A percentile compares a stretch with the other conserved stretches of the same genome.
These are phyloP conservation scores for Fistularia tabacaria DNA, from an alignment of 2,797 vertebrate genomes.

Conservation along the genomic window DNA sequence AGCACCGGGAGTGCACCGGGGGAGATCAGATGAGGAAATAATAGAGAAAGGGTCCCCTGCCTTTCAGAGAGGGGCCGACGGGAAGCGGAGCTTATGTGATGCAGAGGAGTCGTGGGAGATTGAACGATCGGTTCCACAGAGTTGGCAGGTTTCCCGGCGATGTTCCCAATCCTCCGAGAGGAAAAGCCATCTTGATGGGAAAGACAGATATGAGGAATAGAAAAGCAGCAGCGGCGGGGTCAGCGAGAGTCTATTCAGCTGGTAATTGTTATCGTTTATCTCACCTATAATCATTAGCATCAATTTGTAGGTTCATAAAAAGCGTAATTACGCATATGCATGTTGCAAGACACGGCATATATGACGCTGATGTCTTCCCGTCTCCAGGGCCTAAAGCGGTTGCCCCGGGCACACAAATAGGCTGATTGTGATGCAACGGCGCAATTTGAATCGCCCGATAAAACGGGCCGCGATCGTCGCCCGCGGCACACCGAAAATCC, in stretches of 20 bases:
- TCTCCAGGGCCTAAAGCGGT: no score
- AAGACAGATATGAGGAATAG: conserved; percentile 46
- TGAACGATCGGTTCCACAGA: conserved; percentile 61
- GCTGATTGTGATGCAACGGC: not conserved
- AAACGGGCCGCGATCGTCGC: not conserved
- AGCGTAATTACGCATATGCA: not conserved
- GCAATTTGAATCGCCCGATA: conserved; percentile 10
- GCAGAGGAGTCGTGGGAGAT: conserved; percentile 56
- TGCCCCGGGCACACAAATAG: no score
- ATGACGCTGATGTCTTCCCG: not conserved
- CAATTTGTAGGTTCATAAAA: conserved; percentile 11
- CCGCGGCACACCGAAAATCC: not conserved
- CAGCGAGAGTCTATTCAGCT: conserved; percentile 40
- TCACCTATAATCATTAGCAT: conserved; percentile 18
- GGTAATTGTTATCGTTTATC: conserved; percentile 10
- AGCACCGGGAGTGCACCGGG: conserved; percentile 53
- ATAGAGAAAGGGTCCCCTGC: conserved; percentile 59
- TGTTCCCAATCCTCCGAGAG: conserved; percentile 41
- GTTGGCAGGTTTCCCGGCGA: conserved; percentile 57
- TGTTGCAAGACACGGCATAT: not conserved
- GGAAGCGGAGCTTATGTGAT: conserved; percentile 46
- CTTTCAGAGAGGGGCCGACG: conserved; percentile 37
- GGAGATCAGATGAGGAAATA: conserved; percentile 67
- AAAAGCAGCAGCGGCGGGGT: conserved; percentile 31
- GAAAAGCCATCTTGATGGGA: conserved; percentile 47